Percentiles rank a stretch among this genome's conserved stretches.
phyloP scores from a whole-genome alignment of 2,888 invertebrate species.

The Camponotus fellah region DNA sequence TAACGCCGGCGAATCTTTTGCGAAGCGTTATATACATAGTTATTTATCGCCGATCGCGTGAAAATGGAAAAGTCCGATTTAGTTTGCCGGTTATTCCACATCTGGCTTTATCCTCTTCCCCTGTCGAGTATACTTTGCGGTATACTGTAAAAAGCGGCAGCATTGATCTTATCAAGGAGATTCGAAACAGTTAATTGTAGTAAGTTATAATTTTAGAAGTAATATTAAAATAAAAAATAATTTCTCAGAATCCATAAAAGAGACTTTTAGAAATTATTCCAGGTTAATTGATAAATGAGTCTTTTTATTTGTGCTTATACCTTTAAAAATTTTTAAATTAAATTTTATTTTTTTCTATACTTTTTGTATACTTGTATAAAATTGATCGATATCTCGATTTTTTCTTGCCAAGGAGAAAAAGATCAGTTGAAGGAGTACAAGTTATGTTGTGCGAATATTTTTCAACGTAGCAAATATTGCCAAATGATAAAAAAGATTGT shows the following conservation, averaged over 20 bases:
- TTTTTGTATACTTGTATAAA: background rate
- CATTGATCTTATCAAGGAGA: background rate
- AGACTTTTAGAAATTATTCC: background rate
- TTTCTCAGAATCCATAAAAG: background rate
- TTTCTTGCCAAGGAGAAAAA: background rate
- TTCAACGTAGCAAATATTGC: background rate
- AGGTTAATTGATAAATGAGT: background rate
- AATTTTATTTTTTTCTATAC: background rate
- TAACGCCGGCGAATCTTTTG: conserved; percentile 32
- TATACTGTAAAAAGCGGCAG: background rate
- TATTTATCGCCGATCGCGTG: conserved; percentile 38
- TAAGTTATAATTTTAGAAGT: background rate
- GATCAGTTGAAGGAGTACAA: background rate
- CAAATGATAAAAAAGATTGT: background rate
- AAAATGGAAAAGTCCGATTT: conserved; percentile 14
- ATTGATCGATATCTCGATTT: background rate
- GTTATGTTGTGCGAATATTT: background rate
- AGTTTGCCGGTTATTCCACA: background rate
- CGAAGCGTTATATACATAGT: conserved; percentile 7
- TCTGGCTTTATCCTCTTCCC: background rate
- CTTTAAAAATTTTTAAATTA: background rate
- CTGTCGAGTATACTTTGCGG: background rate
- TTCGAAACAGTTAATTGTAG: background rate
- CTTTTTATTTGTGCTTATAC: background rate
- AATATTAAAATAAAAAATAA: background rate